Conservation (phyloP, 2,888 invertebrate genomes). For the Oscheius sp. region DNA sequence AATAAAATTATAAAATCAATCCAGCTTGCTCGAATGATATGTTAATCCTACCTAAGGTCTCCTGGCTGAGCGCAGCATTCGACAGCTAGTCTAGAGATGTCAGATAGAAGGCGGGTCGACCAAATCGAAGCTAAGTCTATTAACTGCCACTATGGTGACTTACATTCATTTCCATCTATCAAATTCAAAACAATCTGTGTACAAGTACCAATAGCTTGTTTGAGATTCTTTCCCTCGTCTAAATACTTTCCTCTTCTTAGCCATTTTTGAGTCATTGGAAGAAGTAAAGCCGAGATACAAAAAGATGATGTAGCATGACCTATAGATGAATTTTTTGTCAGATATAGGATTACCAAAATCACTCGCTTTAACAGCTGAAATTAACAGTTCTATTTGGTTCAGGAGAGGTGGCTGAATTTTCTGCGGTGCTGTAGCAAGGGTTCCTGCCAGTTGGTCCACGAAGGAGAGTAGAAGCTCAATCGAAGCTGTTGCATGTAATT, state of each 20-base stretch:
- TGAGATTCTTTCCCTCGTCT: constrained; percentile 46
- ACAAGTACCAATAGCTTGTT: constrained; percentile 52
- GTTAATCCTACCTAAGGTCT: constrained; percentile 3
- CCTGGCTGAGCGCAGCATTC: constrained; percentile 42
- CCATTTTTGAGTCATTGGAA: constrained; percentile 94
- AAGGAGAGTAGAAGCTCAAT: constrained; percentile 51
- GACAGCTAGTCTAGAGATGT: constrained; percentile 44
- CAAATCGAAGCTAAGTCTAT: constrained; percentile 35
- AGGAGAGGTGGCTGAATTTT: constrained; percentile 48
- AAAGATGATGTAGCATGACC: constrained; percentile 89
- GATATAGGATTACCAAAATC: constrained; percentile 34
- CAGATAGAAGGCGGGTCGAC: constrained; percentile 47
- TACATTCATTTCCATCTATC: constrained; percentile 40
- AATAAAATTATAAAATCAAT: too few species aligned
- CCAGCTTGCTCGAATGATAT: background rate
- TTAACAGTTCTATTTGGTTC: constrained; percentile 44
- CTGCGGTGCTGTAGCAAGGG: constrained; percentile 47
- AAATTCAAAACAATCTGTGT: constrained; percentile 53
- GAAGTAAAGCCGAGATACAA: constrained; percentile 87
- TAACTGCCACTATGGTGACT: background rate
- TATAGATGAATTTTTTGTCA: constrained; percentile 44
- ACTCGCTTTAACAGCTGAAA: constrained; percentile 40
- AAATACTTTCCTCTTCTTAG: constrained; percentile 76
- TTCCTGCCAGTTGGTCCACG: constrained; percentile 43
- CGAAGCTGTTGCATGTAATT: constrained; percentile 47